Percentiles rank a stretch among this genome's conserved stretches.
These are phyloP conservation scores for Emmelina monodactyla DNA, from an alignment of 2,888 invertebrate species.

Conservation along the genomic window DNA sequence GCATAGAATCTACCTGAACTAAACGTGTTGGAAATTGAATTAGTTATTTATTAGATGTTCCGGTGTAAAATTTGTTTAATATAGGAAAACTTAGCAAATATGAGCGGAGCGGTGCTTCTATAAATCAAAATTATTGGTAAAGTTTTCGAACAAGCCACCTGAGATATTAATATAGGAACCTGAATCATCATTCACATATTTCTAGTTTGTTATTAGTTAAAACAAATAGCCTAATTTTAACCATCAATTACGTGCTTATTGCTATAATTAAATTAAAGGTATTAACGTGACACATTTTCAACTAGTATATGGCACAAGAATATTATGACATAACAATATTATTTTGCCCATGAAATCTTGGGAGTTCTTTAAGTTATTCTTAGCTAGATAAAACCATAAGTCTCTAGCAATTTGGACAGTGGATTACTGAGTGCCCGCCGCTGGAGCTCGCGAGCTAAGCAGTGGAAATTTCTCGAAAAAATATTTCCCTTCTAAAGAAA, in stretches of 20 bases:
- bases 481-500: constrained; percentile 48
- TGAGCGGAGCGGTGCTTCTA: constrained; percentile 30
- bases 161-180: constrained; percentile 33
- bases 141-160: constrained; percentile 37
- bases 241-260: too few species aligned
- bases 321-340: not conserved
- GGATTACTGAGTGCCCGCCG: constrained; percentile 15
- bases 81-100: constrained; percentile 38
- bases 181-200: constrained; percentile 27
- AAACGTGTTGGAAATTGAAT: constrained; percentile 2
- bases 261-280: not conserved
- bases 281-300: not conserved
- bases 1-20: too few species aligned
- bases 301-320: not conserved
- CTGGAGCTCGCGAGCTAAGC: constrained; percentile 33
- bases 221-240: not conserved
- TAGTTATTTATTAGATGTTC: constrained; percentile 1
- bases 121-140: constrained; percentile 50
- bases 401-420: constrained; percentile 19
- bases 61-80: constrained; percentile 28
- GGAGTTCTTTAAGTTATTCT: too few species aligned
- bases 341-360: too few species aligned
- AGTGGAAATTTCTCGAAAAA: constrained; percentile 47
- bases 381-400: too few species aligned
- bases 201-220: constrained; percentile 12